Evolutionary conservation across 2,888 invertebrate species (phyloP).

Genomic region (Tetragnatha montana): DNA sequence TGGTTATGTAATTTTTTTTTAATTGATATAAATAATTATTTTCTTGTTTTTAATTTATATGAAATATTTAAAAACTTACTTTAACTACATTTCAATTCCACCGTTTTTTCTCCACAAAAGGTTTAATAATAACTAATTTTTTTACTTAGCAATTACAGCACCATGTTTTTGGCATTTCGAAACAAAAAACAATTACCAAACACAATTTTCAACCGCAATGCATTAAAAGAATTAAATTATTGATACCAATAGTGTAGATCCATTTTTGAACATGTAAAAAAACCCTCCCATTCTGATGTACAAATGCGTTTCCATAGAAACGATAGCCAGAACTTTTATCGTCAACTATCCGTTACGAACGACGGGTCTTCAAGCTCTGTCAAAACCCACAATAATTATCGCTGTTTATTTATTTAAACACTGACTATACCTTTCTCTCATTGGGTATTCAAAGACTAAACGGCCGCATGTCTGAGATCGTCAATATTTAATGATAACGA

Average conservation of each 20-base stretch:
- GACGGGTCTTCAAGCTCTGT: background rate
- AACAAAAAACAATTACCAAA: too few relatives aligned
- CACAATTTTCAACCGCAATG: too few relatives aligned
- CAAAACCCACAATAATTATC: background rate
- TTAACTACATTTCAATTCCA: too few relatives aligned
- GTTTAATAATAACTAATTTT: too few relatives aligned
- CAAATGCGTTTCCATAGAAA: background rate
- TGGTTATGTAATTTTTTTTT: too few relatives aligned
- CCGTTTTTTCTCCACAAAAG: too few relatives aligned
- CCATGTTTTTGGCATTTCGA: too few relatives aligned
- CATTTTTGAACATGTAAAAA: background rate
- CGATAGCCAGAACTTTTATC: background rate
- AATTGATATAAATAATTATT: too few relatives aligned
- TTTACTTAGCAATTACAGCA: too few relatives aligned
- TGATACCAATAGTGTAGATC: background rate
- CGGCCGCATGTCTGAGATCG: background rate
- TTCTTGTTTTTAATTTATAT: too few relatives aligned
- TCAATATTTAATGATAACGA: background rate
- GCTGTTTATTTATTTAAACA: background rate
- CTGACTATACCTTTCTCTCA: background rate
- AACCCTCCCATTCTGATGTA: background rate
- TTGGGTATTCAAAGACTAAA: background rate
- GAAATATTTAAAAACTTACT: too few relatives aligned
- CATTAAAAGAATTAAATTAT: background rate
- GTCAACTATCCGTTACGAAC: background rate